phyloP scores from a whole-genome alignment of 2,888 invertebrate genomes.

The Hybos culiciformis region DNA sequence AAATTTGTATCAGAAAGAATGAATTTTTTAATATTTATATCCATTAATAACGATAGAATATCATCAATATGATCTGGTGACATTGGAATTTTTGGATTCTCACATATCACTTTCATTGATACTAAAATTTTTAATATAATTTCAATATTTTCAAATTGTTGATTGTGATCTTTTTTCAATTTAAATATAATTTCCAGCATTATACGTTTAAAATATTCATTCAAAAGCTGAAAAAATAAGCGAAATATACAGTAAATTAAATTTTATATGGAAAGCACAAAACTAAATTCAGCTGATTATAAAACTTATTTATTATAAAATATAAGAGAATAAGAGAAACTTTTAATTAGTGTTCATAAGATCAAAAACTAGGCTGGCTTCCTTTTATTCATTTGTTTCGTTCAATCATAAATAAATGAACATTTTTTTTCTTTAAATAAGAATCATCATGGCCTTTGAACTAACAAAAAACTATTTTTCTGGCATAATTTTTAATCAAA shows the following conservation, averaged over 20 bases:
- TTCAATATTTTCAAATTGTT: slow-evolving; percentile 6
- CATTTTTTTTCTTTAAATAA: too few relatives aligned
- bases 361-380: too few relatives aligned
- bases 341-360: too few relatives aligned
- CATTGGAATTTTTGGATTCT: slow-evolving; percentile 19
- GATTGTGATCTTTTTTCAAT: slow-evolving; percentile 16
- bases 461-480: too few relatives aligned
- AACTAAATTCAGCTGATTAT: not conserved
- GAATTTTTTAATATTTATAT: slow-evolving; percentile 27
- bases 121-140: not conserved
- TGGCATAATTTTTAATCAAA: too few relatives aligned
- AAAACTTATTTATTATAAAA: not conserved
- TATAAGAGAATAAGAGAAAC: not conserved
- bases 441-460: too few relatives aligned
- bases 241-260: not conserved
- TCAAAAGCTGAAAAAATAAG: slow-evolving; percentile 32
- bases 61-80: slow-evolving; percentile 27
- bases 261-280: not conserved
- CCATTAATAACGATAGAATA: slow-evolving; percentile 25
- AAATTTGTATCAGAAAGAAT: slow-evolving; percentile 20
- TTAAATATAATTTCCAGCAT: slow-evolving; percentile 20
- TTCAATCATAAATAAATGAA: too few relatives aligned
- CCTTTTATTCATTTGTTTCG: too few relatives aligned
- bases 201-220: slow-evolving; percentile 30
- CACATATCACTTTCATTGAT: not conserved